Conservation (phyloP, 2,888 invertebrate genomes). For the Cerastis leucographa region DNA sequence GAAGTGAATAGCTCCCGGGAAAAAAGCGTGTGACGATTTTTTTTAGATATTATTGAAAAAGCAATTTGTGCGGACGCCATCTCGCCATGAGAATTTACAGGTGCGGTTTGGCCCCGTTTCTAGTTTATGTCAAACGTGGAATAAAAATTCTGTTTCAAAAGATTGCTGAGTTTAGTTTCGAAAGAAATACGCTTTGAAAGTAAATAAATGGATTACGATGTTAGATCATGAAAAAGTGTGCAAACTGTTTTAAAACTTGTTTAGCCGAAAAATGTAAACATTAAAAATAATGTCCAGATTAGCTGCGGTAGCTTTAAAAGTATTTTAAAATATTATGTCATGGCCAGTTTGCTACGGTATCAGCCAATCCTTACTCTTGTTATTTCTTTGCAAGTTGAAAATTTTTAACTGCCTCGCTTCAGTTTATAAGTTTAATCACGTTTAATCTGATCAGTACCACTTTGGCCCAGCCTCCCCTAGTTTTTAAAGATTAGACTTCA, state of each 20-base stretch:
- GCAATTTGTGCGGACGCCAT: slow-evolving; percentile 32
- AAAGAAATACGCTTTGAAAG: slow-evolving; percentile 38
- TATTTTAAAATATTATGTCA: slow-evolving; percentile 20
- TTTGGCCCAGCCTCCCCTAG: slow-evolving; percentile 30
- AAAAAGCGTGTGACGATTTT: slow-evolving; percentile 50
- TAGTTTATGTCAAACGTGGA: slow-evolving; percentile 31
- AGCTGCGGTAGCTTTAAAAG: slow-evolving; percentile 23
- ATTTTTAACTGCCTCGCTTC: background rate
- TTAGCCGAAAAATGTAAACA: slow-evolving; percentile 24
- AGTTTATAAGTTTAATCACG: background rate
- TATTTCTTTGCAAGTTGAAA: slow-evolving; percentile 5
- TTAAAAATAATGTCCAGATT: slow-evolving; percentile 22
- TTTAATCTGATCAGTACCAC: slow-evolving; percentile 9
- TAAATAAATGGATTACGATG: slow-evolving; percentile 32
- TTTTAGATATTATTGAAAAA: slow-evolving; percentile 52
- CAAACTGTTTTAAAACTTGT: slow-evolving; percentile 20
- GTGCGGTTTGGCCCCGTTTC: slow-evolving; percentile 30
- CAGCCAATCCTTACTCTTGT: slow-evolving; percentile 10
- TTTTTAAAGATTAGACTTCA: slow-evolving; percentile 52
- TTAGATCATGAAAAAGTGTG: slow-evolving; percentile 21
- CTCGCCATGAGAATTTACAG: slow-evolving; percentile 40
- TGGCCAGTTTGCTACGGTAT: slow-evolving; percentile 14
- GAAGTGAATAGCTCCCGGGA: slow-evolving; percentile 55
- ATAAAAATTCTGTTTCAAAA: slow-evolving; percentile 34
- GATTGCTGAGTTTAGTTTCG: slow-evolving; percentile 19